Percentiles rank a stretch among this genome's conserved stretches.
These are phyloP conservation scores for Alaudala cheleensis DNA, from an alignment of 2,113 vertebrate species.

Conservation along the genomic window DNA sequence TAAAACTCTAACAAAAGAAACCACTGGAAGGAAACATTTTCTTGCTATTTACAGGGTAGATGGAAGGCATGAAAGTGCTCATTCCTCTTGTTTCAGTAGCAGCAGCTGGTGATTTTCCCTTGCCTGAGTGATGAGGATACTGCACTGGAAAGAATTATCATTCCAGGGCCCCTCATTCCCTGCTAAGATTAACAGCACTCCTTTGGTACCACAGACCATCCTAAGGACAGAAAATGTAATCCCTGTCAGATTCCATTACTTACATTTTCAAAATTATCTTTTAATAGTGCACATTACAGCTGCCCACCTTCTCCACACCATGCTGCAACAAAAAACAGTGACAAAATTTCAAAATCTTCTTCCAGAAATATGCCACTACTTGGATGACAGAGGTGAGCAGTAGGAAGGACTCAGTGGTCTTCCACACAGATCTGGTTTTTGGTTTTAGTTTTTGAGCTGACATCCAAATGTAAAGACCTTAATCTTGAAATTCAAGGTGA, in stretches of 20 bases:
- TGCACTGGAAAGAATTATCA: neutral
- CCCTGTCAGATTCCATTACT: neutral
- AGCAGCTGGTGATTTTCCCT: neutral
- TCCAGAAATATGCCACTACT: neutral
- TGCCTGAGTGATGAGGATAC: neutral
- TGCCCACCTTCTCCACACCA: neutral
- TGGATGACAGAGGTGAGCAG: neutral
- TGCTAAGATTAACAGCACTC: neutral
- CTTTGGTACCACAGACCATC: neutral
- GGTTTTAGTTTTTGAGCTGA: neutral
- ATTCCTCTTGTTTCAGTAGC: neutral
- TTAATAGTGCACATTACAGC: neutral
- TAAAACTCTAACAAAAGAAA: neutral
- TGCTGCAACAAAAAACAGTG: neutral
- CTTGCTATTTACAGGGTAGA: neutral
- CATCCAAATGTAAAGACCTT: neutral
- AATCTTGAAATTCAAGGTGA: neutral
- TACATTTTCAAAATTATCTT: neutral
- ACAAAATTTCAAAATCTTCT: neutral
- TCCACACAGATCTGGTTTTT: neutral
- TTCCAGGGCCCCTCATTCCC: neutral
- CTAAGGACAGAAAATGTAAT: neutral
- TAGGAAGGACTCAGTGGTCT: neutral
- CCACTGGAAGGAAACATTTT: neutral
- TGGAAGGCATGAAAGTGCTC: neutral